Evolutionary conservation across 2,113 vertebrate species (phyloP), one percentile per base, ranked within the genome.

Genomic region (Brachyhypopomus gauderio): DNA sequence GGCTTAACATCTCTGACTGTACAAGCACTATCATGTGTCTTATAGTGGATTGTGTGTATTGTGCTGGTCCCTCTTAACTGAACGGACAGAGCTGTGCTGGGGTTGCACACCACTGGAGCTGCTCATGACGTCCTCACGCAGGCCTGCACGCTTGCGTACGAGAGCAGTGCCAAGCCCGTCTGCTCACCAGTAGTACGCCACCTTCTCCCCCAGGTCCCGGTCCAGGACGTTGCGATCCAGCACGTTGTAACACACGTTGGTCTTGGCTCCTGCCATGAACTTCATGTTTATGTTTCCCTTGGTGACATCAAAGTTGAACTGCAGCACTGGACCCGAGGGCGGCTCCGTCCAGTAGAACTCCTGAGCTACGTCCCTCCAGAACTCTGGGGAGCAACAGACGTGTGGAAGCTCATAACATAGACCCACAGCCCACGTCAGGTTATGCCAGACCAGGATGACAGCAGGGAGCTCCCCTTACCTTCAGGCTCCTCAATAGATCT

Each of bases 191-290:
- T 92, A 92, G 85, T 87, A 95, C 36, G 94, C 94, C 71, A 94
- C 91, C 86, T 91, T 92, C 17, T 93, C 91, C 27, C 93, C 92
- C 9, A 93, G 89, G 64, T 89, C 92, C 77, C 82, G 89, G 59
- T 94, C 92, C 77, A 45, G 85, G 56, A 94, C 91, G 70, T 93
- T 93, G 72, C 92, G 88, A 89, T 95, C 94, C 79, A 95, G 86
- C 67, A 95, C 86, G 25, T 95, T 95, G 85, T 95, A 94, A 87
- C 94, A 95, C 4, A 95, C 90, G 84, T 95, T 95, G 83, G 94
- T 95, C 87, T 92, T 94, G 56, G 93, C 93, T 56, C 93, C 94
- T 81, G 94, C 93, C 93, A 95, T 92, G 86, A 90, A 95, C 76
- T 94, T 94, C 59, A 94, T 78, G 60, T 88, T 93, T 70, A 95